Base-by-base conservation (phyloP, 2,888 invertebrate genomes). In the Colostygia pectinataria region DNA sequence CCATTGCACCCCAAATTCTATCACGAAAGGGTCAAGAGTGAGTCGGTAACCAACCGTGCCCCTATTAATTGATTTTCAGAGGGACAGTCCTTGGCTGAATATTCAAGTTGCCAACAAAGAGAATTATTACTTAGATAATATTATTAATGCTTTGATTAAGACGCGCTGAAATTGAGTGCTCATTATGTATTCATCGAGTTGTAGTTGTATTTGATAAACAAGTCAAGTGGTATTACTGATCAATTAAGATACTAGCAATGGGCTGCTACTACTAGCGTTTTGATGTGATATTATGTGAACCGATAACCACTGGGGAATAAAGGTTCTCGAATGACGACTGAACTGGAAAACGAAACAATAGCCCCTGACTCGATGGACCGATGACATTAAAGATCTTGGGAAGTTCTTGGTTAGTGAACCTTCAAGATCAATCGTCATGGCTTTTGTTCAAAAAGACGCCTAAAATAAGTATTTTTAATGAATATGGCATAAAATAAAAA, bases 11-110 rank as follows among this genome's bases (percentile, higher is more conserved):
- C 55, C 39, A 70, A 79, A 79, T 74, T 66, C 61, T 66, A 74
- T 77, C 74, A 80, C 52, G 27, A 64, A 71, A 68, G 75, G 85
- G 85, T 83, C 84, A 83, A 71, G 66, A 60, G 58, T 64, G 61
- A 74, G 48, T 61, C 28, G 28, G 49, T 80, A 83, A 83, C 84
- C 74, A 83, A 78, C 73, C 82, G 63, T 68, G 59, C 59, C 76
- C 67, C 67, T 75, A 83, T 82, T 84, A 86, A 85, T 84, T 84
- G 82, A 78, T 80, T 80, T 77, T 55, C 55, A 29, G 50, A 61
- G 65, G 65, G 66, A 59, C 60, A 52, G 49, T 51, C 56, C 40
- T 39, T 31, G 44, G 42, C 43, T 48, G 54, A 61, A 56, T 61
- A 61, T 61, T 57, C 61, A 54, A 56, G 54, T 56, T 53, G 50